Percentiles rank a stretch among this genome's conserved stretches.
Evolutionary conservation across 2,113 vertebrate species (phyloP).

Genomic region (Oriolus oriolus): DNA sequence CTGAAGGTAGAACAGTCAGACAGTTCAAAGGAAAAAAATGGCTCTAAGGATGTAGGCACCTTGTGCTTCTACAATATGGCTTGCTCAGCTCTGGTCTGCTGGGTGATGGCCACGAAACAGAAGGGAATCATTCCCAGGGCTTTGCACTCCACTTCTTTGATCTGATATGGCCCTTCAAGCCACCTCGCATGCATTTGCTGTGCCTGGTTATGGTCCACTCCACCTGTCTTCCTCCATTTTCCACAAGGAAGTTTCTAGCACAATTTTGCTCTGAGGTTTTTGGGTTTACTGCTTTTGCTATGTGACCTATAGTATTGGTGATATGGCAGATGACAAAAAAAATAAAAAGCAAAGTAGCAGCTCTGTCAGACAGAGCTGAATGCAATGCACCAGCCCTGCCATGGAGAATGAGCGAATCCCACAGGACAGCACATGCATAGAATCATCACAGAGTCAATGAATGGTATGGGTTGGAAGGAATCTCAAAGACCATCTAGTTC

Average conservation of each 20-base stretch:
- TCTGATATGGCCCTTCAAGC: not conserved
- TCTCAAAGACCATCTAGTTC: not conserved
- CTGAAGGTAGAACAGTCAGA: not conserved
- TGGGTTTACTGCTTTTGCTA: not conserved
- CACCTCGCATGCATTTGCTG: not conserved
- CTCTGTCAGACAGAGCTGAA: not conserved
- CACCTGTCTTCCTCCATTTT: not conserved
- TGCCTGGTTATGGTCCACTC: not conserved
- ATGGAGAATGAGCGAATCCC: not conserved
- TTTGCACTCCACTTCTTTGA: not conserved
- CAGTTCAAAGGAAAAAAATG: not conserved
- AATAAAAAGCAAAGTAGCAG: not conserved
- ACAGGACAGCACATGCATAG: not conserved
- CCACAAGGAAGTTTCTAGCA: not conserved
- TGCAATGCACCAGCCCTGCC: not conserved
- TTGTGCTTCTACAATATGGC: not conserved
- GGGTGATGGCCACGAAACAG: not conserved
- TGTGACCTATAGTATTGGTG: accelerated
- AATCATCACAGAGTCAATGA: not conserved
- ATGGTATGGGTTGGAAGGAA: not conserved
- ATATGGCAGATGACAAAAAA: not conserved
- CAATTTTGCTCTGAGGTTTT: not conserved
- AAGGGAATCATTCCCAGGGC: not conserved
- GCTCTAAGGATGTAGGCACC: not conserved
- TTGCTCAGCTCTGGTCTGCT: not conserved